phyloP scores from a whole-genome alignment of 1,140 invertebrate species.

The Bombus superbus region DNA sequence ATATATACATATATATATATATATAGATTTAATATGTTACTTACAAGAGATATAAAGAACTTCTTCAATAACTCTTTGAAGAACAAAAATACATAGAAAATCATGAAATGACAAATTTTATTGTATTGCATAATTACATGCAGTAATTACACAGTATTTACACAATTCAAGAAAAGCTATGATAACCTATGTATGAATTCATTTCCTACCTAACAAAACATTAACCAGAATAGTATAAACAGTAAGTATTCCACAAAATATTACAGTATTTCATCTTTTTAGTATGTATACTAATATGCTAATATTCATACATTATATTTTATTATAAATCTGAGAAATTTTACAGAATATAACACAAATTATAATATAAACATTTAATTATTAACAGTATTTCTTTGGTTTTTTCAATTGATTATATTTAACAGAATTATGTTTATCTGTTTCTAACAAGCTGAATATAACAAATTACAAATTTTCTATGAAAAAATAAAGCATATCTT shows the following conservation, averaged over 20 bases:
- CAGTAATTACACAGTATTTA: too few relatives aligned
- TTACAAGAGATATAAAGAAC: background rate
- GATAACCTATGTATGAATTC: background rate
- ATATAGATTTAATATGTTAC: background rate
- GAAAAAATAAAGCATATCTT: background rate
- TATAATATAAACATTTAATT: background rate
- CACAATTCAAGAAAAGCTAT: background rate
- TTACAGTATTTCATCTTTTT: background rate
- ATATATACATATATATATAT: too few relatives aligned
- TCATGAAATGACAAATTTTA: background rate
- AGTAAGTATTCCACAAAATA: background rate
- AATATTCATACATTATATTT: background rate
- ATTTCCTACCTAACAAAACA: background rate
- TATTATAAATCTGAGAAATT: background rate
- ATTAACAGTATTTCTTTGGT: background rate
- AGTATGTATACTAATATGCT: background rate
- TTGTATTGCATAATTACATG: conserved; percentile 22
- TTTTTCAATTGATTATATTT: background rate
- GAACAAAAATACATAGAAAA: background rate
- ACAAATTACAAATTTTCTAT: background rate
- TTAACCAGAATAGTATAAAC: background rate
- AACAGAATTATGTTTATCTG: background rate
- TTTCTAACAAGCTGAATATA: background rate
- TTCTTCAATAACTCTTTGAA: background rate
- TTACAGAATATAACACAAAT: background rate